Evolutionary conservation across 2,797 vertebrate genomes (phyloP).

Genomic region (Rhinoraja longicauda): DNA sequence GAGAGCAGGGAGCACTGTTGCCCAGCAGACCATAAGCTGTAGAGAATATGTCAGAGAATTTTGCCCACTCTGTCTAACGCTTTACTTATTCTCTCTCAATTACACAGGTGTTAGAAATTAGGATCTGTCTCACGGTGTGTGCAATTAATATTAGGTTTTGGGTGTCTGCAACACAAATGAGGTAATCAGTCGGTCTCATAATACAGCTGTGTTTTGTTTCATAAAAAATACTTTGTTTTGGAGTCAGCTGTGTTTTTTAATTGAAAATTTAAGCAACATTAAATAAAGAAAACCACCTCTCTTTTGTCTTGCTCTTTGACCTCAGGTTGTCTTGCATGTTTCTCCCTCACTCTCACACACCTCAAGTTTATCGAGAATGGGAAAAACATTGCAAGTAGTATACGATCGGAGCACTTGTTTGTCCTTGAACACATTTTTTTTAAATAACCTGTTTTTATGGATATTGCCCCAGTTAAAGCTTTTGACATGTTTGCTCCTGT

Average conservation of each 20-base stretch:
- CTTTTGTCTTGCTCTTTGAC: neutral
- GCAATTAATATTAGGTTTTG: neutral
- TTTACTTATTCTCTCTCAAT: neutral
- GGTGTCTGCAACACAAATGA: neutral
- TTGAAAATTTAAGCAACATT: neutral
- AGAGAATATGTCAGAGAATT: neutral
- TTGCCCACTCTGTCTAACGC: neutral
- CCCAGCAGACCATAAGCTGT: too few species aligned
- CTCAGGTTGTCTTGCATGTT: neutral
- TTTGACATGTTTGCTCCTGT: neutral
- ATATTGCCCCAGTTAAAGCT: neutral
- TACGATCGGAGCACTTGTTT: neutral
- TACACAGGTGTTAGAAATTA: neutral
- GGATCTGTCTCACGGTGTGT: neutral
- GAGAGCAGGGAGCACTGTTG: too few species aligned
- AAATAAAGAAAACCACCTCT: neutral
- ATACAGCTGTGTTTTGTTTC: conserved; percentile 16
- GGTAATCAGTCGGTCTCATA: conserved; percentile 7
- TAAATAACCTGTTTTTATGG: neutral
- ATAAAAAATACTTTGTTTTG: neutral
- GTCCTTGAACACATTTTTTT: neutral
- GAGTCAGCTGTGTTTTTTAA: conserved; percentile 6
- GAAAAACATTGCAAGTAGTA: neutral
- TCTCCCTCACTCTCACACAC: neutral
- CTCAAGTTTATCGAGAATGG: neutral